Evolutionary conservation across 2,888 invertebrate genomes (phyloP), one percentile per base, ranked within the genome.

Genomic region (Drosophila lacicola): DNA sequence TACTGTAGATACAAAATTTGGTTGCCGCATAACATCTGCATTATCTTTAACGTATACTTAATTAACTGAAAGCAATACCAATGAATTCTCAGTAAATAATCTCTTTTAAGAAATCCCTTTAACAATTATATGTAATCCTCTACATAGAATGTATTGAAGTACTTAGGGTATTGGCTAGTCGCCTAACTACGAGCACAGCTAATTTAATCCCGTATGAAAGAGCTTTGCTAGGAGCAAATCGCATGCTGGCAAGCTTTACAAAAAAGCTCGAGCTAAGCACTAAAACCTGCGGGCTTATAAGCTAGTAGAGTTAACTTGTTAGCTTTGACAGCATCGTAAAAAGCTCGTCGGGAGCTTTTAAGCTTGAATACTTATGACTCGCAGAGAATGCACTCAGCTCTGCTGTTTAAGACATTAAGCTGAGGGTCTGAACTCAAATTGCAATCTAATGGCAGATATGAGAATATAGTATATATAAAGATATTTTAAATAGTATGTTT

Each of bases 191-290:
- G 13, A 10, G 21, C 10, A 11, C 39, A 49, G 13, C 57, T 25
- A 0, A n/a, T 0, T 17, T 8, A 14, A 19, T 44, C 19, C 42
- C 42, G 25, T 9, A 19, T 14, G 2, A 14, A 3, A 5, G 42
- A 64, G 64, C 64, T 64, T 64, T 64, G 37, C 37, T 45, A 64
- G 64, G 64, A 64, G 9, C 33, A 51, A 50, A 33, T 21, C 3
- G 3, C 2, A 6, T n/a, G 49, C 58, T 50, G 17, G 29, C 49
- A 66, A 66, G 67, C 49, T 34, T 1, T 3, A 0, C 14, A 10
- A 2, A 29, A 65, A 41, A 66, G 65, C 51, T 17, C 33, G 17
- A n/a, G 13, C 2, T 14, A 4, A 44, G 44, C 44, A n/a, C 10
- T 21, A 8, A 36, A 53, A 37, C 53, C 45, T 54, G 19, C 4